Evolutionary conservation across 2,797 vertebrate genomes (phyloP).

Genomic region (Lepus townsendii): DNA sequence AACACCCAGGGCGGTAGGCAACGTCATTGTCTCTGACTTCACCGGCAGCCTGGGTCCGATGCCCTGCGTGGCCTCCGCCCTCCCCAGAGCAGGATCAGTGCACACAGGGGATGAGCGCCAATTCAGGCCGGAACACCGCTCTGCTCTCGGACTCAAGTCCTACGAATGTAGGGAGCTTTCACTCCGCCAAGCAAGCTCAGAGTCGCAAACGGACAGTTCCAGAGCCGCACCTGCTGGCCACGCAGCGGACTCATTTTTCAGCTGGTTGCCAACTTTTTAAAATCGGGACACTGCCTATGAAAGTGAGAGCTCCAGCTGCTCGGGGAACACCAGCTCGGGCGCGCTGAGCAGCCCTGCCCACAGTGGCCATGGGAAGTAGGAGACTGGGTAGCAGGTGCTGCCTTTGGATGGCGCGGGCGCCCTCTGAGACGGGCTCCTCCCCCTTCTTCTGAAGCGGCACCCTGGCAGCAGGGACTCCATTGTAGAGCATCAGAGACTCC

Average conservation of each 20-base stretch:
- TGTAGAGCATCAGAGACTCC: too few species aligned
- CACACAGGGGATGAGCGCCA: not conserved
- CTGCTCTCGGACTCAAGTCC: not conserved
- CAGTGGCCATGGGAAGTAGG: not conserved
- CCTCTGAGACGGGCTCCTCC: not conserved
- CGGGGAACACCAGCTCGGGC: not conserved
- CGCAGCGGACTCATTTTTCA: not conserved
- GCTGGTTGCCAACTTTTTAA: conserved; percentile 26
- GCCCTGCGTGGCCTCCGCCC: not conserved
- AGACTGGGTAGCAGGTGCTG: not conserved
- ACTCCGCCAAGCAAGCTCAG: not conserved
- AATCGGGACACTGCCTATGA: not conserved
- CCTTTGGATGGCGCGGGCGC: not conserved
- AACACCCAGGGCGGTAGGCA: not conserved
- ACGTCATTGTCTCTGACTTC: not conserved
- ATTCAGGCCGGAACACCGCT: not conserved
- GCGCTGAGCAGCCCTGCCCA: not conserved
- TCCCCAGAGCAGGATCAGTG: too few species aligned
- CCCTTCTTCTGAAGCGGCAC: too few species aligned
- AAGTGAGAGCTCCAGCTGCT: not conserved
- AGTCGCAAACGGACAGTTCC: not conserved
- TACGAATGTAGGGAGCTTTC: not conserved
- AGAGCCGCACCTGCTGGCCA: not conserved
- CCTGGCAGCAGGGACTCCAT: too few species aligned
- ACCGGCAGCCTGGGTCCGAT: not conserved